Evolutionary conservation across 2,113 vertebrate genomes (phyloP).

Genomic region (Passer montanus): DNA sequence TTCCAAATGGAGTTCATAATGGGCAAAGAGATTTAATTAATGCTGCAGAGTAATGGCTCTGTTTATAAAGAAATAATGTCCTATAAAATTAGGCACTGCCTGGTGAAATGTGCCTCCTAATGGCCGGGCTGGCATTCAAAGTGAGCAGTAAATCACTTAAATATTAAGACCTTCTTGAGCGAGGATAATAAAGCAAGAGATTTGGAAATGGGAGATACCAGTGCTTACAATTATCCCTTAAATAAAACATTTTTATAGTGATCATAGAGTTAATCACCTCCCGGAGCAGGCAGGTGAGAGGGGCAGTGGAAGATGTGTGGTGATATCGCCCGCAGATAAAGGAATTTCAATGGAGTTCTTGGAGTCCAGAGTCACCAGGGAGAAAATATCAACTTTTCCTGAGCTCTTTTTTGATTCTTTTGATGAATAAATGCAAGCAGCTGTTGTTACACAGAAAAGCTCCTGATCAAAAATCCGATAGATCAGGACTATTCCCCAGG

Average conservation of each 20-base stretch:
- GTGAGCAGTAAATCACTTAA: slow-evolving; percentile 78
- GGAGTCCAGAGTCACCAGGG: neutral
- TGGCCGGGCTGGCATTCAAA: slow-evolving; percentile 76
- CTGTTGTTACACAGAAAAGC: neutral
- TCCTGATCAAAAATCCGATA: neutral
- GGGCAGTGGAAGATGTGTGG: neutral
- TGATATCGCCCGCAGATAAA: neutral
- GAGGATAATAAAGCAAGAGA: slow-evolving; percentile 77
- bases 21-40: slow-evolving; percentile 76
- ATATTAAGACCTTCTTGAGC: slow-evolving; percentile 80
- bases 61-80: slow-evolving; percentile 84
- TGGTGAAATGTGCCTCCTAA: slow-evolving; percentile 75
- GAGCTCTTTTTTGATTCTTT: neutral
- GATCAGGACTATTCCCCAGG: slow-evolving; percentile 5
- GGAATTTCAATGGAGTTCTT: neutral
- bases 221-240: slow-evolving; percentile 72
- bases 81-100: slow-evolving; percentile 75
- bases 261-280: slow-evolving; percentile 69
- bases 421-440: slow-evolving; percentile 50
- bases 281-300: slow-evolving; percentile 45
- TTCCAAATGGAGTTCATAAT: slow-evolving; percentile 68
- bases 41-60: slow-evolving; percentile 71
- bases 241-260: slow-evolving; percentile 79
- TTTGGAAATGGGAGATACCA: slow-evolving; percentile 68
- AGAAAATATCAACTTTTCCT: neutral